Conservation (phyloP, 2,797 vertebrate species). For the Sebastes hubbsi region DNA sequence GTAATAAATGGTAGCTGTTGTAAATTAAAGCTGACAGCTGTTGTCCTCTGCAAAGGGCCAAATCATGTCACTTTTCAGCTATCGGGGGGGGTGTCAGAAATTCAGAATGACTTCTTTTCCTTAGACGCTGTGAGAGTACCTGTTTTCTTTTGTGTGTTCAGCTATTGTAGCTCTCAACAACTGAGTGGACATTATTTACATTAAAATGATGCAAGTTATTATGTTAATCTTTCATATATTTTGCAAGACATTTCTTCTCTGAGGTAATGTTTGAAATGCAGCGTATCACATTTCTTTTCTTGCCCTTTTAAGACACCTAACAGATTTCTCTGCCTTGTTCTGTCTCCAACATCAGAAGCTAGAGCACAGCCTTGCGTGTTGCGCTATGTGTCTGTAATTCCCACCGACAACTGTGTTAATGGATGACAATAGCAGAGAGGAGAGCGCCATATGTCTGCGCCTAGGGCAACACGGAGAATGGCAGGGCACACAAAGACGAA, state of each 20-base stretch:
- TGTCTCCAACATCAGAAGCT: conserved; percentile 56
- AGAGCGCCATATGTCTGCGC: conserved; percentile 78
- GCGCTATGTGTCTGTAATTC: conserved; percentile 72
- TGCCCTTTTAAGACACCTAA: conserved; percentile 34
- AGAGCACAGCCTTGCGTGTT: conserved; percentile 54
- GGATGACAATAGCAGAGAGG: conserved; percentile 77
- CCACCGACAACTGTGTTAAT: conserved; percentile 81
- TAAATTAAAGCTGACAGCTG: background rate
- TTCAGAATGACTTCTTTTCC: background rate
- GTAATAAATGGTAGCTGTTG: background rate
- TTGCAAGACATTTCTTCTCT: conserved; percentile 14
- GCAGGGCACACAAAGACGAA: conserved; percentile 71
- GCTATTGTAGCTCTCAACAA: background rate
- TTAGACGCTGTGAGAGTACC: background rate
- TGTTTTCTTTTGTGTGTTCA: background rate
- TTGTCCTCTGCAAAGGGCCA: background rate
- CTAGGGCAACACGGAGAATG: conserved; percentile 71
- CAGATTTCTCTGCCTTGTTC: conserved; percentile 50
- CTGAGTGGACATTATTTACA: background rate
- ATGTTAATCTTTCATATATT: background rate
- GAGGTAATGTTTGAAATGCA: conserved; percentile 18
- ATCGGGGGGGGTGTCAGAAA: rapidly evolving
- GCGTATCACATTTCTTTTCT: conserved; percentile 15
- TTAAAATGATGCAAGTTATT: background rate
- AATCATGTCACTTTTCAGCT: background rate